These are phyloP conservation scores for Scaptodrosophila lebanonensis DNA, from an alignment of 1,140 invertebrate genomes.

Conservation along the genomic window DNA sequence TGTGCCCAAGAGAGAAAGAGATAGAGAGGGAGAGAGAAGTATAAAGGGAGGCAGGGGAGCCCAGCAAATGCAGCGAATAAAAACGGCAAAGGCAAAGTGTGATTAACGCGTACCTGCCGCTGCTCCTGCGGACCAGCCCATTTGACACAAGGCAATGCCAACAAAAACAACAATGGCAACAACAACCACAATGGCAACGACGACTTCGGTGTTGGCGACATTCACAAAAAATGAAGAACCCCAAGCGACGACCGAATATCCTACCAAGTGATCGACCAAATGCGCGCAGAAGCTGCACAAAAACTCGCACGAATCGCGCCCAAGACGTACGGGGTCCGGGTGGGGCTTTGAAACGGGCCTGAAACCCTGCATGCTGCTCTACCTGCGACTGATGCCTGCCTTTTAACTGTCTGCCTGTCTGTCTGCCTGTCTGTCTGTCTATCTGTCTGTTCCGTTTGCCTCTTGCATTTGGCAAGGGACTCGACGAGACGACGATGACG, in stretches of 20 bases:
- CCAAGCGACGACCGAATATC: conserved; percentile 3
- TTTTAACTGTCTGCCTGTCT: not conserved
- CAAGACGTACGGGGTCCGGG: no score
- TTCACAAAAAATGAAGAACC: conserved; percentile 56
- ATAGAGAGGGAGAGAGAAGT: no score
- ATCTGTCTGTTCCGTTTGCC: not conserved
- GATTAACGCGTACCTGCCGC: conserved; percentile 66
- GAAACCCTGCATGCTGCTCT: no score
- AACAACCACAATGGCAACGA: no score
- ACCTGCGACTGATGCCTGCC: no score
- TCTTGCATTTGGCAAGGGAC: conserved; percentile 39
- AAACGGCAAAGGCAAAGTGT: conserved; percentile 59
- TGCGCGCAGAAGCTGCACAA: conserved; percentile 68
- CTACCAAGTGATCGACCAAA: conserved; percentile 41
- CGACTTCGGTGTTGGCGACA: conserved; percentile 26
- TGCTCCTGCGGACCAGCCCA: conserved; percentile 44
- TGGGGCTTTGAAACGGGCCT: no score
- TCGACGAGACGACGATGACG: no score
- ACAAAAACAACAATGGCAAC: no score
- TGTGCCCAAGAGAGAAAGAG: conserved; percentile 9
- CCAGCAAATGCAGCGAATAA: conserved; percentile 18
- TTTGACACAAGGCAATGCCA: conserved; percentile 61
- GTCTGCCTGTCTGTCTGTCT: not conserved
- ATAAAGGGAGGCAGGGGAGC: no score
- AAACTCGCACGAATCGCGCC: conserved; percentile 54